phyloP scores from a whole-genome alignment of 2,797 vertebrate genomes.

The Pseudomugil gertrudae region DNA sequence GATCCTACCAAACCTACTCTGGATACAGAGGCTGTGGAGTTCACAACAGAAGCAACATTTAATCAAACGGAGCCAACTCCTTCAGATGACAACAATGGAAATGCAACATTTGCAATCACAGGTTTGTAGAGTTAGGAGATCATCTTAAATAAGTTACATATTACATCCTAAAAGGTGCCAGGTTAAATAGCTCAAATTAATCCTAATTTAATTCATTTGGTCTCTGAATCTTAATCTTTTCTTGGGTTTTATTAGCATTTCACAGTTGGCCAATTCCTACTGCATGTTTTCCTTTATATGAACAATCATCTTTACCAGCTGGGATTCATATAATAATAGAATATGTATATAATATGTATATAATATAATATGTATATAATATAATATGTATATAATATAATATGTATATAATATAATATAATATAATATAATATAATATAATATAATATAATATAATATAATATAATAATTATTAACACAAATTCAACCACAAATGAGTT shows the following conservation, averaged over 20 bases:
- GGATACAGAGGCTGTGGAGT: conserved; percentile 14
- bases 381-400: too few species aligned
- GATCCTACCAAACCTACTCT: conserved; percentile 24
- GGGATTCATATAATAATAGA: too few species aligned
- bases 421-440: too few species aligned
- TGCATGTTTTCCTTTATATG: neutral
- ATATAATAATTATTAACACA: neutral
- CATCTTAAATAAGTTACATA: neutral
- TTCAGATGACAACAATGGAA: conserved; percentile 12
- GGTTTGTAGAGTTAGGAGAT: conserved; percentile 34
- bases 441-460: too few species aligned
- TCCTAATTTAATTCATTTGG: neutral
- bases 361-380: too few species aligned
- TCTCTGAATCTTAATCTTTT: neutral
- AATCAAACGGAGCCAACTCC: conserved; percentile 6
- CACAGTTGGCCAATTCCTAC: neutral
- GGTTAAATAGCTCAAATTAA: neutral
- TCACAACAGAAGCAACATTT: conserved; percentile 14
- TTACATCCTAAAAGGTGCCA: too few species aligned
- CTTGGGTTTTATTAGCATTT: neutral
- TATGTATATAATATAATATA: too few species aligned
- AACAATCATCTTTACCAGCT: neutral
- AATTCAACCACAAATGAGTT: neutral
- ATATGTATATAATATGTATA: too few species aligned
- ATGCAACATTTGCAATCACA: conserved; percentile 15